These are phyloP conservation scores for Zaprionus capensis DNA, from an alignment of 1,140 invertebrate genomes.

Conservation along the genomic window DNA sequence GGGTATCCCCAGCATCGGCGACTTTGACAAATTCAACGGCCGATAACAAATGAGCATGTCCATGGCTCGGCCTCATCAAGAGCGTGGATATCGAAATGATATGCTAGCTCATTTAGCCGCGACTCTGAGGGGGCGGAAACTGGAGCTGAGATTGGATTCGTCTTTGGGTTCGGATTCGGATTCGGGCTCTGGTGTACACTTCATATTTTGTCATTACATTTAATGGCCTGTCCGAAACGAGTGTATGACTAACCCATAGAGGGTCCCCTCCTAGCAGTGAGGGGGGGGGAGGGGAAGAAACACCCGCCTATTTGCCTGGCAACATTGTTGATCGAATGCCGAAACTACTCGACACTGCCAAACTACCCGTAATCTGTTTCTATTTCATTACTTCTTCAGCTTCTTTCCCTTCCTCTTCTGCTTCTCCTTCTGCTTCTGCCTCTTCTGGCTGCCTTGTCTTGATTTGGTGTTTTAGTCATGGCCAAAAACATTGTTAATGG, in stretches of 20 bases:
- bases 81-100: conserved; percentile 36
- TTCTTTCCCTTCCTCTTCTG: too few relatives aligned
- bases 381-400: neutral
- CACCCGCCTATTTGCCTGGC: conserved; percentile 51
- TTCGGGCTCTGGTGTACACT: conserved; percentile 27
- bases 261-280: neutral
- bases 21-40: conserved; percentile 54
- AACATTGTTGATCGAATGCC: conserved; percentile 20
- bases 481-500: conserved; percentile 66
- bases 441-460: neutral
- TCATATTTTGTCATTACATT: conserved; percentile 73
- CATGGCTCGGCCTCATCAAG: conserved; percentile 30
- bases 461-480: conserved; percentile 39
- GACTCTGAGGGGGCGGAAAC: neutral
- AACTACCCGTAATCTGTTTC: conserved; percentile 32
- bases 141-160: neutral
- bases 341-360: conserved; percentile 19
- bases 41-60: conserved; percentile 46
- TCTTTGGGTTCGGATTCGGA: neutral
- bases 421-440: neutral
- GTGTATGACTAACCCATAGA: conserved; percentile 13
- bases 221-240: conserved; percentile 59
- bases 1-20: conserved; percentile 27
- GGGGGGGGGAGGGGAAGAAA: neutral
- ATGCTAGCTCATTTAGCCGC: conserved; percentile 43